These are phyloP conservation scores for Chauna torquata DNA, from an alignment of 2,113 vertebrate species.

Conservation along the genomic window DNA sequence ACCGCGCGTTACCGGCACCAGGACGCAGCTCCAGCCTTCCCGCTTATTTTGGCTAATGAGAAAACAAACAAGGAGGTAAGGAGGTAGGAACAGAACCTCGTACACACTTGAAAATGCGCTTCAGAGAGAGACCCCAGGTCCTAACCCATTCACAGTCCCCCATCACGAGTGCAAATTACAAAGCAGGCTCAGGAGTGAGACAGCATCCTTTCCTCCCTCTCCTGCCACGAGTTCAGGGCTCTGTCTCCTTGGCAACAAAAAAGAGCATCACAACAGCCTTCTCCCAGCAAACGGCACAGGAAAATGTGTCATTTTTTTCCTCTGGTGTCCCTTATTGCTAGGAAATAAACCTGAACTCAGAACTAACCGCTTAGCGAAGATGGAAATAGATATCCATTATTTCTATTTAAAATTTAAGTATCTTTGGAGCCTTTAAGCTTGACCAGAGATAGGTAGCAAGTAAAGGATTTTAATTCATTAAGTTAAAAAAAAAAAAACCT, in stretches of 20 bases:
- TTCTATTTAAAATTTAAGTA: background rate
- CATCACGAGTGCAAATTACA: background rate
- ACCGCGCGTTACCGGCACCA: fast-evolving
- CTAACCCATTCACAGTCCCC: background rate
- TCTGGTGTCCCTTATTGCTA: background rate
- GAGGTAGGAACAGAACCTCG: background rate
- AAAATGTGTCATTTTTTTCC: constrained; percentile 8
- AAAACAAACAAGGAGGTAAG: background rate
- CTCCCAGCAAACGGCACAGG: background rate
- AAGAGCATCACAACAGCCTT: constrained; percentile 61
- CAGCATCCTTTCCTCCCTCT: background rate
- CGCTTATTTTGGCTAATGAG: background rate
- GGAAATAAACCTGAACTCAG: constrained; percentile 17
- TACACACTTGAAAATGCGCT: background rate
- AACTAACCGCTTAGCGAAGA: constrained; percentile 33
- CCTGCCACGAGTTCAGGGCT: constrained; percentile 31
- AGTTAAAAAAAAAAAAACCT: background rate
- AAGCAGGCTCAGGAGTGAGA: background rate
- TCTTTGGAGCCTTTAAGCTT: background rate
- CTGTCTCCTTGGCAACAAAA: constrained; percentile 50
- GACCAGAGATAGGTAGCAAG: background rate
- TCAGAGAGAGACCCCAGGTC: background rate
- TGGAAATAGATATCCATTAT: background rate
- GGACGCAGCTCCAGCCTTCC: background rate
- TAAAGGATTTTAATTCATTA: constrained; percentile 45